Evolutionary conservation across 2,888 invertebrate genomes (phyloP), one percentile per base, ranked within the genome.

Genomic region (Neocrepidodera transversa): DNA sequence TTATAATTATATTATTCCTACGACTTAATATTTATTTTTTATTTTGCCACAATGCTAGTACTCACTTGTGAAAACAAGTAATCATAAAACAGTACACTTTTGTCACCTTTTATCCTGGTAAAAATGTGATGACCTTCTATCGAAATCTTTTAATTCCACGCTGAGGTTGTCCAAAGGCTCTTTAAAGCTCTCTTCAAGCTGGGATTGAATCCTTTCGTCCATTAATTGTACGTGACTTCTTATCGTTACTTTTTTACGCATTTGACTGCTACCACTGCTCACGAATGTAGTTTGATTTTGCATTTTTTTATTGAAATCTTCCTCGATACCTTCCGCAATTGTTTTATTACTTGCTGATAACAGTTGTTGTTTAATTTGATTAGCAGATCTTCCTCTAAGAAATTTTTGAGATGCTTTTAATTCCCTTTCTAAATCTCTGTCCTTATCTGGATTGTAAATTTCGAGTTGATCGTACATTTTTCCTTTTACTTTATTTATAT

Each of bases 61-160:
- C 69, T 67, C 66, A 66, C 68, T 66, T 68, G 62, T 61, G 30
- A 45, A 17, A 43, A 58, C 48, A 53, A 48, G 20, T 50, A 58
- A 58, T 56, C 57, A 60, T 60, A 52, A 62, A 58, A 64, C 64
- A 65, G 64, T 64, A 66, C 58, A 59, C n/a, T n/a, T 57, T 57
- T 64, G 26, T 78, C 82, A 90, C 90, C 90, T 89, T 82, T 84
- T 84, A 71, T 88, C 86, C 66, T 83, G 78, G 72, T 84, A 82
- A 78, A 86, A 84, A 70, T 78, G 80, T 49, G 84, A 82, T 63
- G 83, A 85, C 67, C 86, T 82, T 71, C 84, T 80, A 69, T 88
- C 86, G 72, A 87, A 88, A 70, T 84, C 82, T 67, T 83, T 85
- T 60, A 90, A 79, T 28, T 89, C 88, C 59, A 81, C 78, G 70